A percentile compares a stretch with the other conserved stretches of the same genome.
phyloP scores from a whole-genome alignment of 2,888 invertebrate species.

The Oscheius sp. region DNA sequence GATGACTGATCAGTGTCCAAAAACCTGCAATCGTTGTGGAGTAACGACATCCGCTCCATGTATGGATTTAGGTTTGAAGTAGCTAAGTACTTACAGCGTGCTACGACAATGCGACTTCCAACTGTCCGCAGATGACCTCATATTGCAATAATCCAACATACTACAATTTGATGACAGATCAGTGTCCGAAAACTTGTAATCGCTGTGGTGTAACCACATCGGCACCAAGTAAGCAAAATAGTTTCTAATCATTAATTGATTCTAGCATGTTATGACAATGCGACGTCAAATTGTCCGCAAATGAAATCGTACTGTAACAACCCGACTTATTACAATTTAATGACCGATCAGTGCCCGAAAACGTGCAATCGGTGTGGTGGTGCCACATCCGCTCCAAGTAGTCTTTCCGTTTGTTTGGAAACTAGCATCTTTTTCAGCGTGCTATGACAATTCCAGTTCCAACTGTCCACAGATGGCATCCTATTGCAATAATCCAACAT shows the following conservation, averaged over 20 bases:
- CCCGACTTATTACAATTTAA: constrained; percentile 1
- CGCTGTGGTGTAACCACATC: neutral
- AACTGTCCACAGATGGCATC: constrained; percentile 9
- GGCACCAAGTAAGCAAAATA: constrained; percentile 4
- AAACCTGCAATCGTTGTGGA: constrained; percentile 2
- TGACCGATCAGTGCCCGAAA: constrained; percentile 12
- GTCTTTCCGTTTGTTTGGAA: no score
- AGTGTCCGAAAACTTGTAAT: constrained; percentile 1
- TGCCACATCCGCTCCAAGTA: no score
- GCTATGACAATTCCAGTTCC: neutral
- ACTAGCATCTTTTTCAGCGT: neutral
- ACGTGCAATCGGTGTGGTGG: neutral
- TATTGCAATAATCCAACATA: constrained; percentile 5
- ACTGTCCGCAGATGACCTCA: constrained; percentile 3
- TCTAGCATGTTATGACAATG: constrained; percentile 11
- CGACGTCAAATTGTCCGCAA: constrained; percentile 4
- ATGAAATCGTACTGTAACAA: constrained; percentile 13
- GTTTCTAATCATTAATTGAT: neutral
- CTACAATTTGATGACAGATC: constrained; percentile 12
- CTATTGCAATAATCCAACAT: constrained; percentile 12
- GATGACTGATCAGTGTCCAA: constrained; percentile 8
- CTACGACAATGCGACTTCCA: neutral
- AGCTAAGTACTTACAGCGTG: neutral
- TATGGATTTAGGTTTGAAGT: no score
- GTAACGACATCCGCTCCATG: neutral